Evolutionary conservation across 53 echinoderm and acorn worm genomes (phyloP), one percentile per base, ranked within the genome.

Genomic region (Arbacia lixula): DNA sequence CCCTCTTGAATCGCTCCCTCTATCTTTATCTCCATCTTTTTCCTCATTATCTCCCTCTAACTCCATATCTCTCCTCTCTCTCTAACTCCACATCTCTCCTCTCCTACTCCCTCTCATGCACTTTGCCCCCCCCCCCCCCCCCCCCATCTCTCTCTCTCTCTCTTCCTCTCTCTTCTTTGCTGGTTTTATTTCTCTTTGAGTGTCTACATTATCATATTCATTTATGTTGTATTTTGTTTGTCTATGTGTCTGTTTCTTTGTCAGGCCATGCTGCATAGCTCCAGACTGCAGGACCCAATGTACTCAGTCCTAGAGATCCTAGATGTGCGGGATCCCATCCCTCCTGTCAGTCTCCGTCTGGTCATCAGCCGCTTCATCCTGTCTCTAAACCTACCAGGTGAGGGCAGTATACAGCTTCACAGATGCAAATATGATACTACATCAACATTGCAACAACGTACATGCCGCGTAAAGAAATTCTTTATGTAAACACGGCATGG

Each of bases 361-460:
- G 69, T 83, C 52, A 27, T 87, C 24, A 41, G 57, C 50, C 82
- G 93, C 33, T 72, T 87, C 66, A 75, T 92, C 40, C 19, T 56
- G 19, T 55, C 68, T 2, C 87, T 92, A 49, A 76, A 89, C 66
- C 85, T 92, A 12, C 93, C 93, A 89, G 86, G 93, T 89, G 71
- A 56, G 76, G 30, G n/a, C n/a, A n/a, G n/a, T n/a, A n/a, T n/a
- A n/a, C n/a, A n/a, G n/a, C n/a, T n/a, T n/a, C n/a, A n/a, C n/a
- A n/a, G n/a, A n/a, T n/a, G n/a, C n/a, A n/a, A n/a, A n/a, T n/a
- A n/a, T n/a, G n/a, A n/a, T n/a, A n/a, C n/a, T n/a, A n/a, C n/a
- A n/a, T n/a, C n/a, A n/a, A n/a, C n/a, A n/a, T n/a, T n/a, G n/a
- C n/a, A n/a, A n/a, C n/a, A n/a, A n/a, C n/a, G n/a, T n/a, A n/a